These are phyloP conservation scores for Ctenosaura bakeri DNA, from an alignment of 2,797 vertebrate species.

Conservation along the genomic window DNA sequence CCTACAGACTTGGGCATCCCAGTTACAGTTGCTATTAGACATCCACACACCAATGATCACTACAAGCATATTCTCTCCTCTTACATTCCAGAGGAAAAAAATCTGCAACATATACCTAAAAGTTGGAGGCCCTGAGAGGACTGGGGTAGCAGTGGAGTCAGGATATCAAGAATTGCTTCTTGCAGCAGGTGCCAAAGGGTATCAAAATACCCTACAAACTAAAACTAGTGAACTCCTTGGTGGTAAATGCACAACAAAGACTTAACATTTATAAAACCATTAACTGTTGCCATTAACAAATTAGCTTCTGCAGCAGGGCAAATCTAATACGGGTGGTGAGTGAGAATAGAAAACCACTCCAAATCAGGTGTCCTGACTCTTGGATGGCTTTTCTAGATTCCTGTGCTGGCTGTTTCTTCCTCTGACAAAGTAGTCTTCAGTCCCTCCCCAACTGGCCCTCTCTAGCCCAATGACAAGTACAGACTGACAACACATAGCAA, in stretches of 20 bases:
- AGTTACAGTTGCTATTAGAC: neutral
- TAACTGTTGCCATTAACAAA: neutral
- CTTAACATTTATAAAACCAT: neutral
- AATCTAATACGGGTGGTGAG: neutral
- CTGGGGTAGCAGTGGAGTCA: too few relatives aligned
- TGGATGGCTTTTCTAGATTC: neutral
- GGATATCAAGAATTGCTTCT: constrained; percentile 15
- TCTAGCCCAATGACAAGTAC: accelerated
- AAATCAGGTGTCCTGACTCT: neutral
- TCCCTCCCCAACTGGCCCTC: constrained; percentile 11
- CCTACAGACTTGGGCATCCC: neutral
- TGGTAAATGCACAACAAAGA: neutral
- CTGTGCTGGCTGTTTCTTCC: neutral
- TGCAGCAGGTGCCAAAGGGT: neutral
- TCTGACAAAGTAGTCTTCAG: neutral
- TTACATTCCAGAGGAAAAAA: neutral
- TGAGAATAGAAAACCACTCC: neutral
- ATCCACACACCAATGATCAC: neutral
- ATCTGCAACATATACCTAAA: neutral
- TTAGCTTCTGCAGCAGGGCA: neutral
- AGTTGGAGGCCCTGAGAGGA: neutral
- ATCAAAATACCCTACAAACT: neutral
- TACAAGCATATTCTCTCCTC: neutral
- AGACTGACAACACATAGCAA: neutral
- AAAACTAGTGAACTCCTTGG: neutral